Conservation (phyloP, 2,113 vertebrate genomes). For the Falcunculus frontatus region DNA sequence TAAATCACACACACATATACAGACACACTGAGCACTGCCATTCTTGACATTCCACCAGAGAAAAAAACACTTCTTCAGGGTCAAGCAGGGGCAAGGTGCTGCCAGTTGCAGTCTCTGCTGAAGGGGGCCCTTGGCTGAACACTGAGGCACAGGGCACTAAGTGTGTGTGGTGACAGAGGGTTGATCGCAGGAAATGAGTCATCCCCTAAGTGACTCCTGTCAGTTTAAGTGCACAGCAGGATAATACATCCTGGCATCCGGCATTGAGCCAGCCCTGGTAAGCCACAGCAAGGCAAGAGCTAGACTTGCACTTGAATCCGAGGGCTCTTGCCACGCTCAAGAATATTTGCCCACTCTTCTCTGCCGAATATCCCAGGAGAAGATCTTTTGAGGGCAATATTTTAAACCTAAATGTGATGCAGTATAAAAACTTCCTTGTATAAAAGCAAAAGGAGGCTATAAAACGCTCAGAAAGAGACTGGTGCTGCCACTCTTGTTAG, state of each 20-base stretch:
- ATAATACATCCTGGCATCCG: not conserved
- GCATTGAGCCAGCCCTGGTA: not conserved
- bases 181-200: not conserved
- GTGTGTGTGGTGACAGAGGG: not conserved
- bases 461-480: not conserved
- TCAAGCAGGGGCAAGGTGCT: not conserved
- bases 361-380: not conserved
- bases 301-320: not conserved
- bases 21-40: not conserved
- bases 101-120: not conserved
- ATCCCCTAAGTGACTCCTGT: not conserved
- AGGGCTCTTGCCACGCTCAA: not conserved
- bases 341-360: not conserved
- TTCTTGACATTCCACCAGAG: not conserved
- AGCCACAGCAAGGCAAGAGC: not conserved
- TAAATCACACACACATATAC: no score
- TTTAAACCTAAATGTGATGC: not conserved
- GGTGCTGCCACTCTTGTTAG: not conserved
- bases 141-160: not conserved
- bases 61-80: not conserved
- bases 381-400: not conserved
- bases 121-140: not conserved
- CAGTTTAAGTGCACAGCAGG: not conserved
- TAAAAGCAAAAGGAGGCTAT: not conserved
- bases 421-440: not conserved